These are phyloP conservation scores for Lerista edwardsae DNA, from an alignment of 2,797 vertebrate species.

Conservation along the genomic window DNA sequence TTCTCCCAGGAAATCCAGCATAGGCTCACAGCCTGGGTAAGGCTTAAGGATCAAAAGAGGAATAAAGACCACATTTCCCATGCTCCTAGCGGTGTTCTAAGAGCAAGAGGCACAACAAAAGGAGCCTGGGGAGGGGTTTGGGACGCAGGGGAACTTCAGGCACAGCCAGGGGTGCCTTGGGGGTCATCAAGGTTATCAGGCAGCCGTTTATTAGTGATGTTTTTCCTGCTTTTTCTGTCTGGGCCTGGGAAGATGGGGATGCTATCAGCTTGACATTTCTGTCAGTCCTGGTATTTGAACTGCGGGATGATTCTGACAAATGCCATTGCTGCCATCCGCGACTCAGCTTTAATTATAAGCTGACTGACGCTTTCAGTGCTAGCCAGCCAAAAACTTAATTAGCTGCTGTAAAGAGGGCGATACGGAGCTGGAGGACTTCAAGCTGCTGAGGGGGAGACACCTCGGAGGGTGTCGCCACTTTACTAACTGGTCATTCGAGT, in stretches of 20 bases:
- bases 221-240: conserved; percentile 65
- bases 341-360: conserved; percentile 93
- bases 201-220: conserved; percentile 83
- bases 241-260: conserved; percentile 71
- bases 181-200: conserved; percentile 92
- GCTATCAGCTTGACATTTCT: conserved; percentile 98
- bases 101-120: neutral
- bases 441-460: conserved; percentile 62
- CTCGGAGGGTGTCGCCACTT: conserved; percentile 37
- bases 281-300: conserved; percentile 94
- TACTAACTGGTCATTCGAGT: conserved; percentile 44
- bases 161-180: conserved; percentile 77
- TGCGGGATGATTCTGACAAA: conserved; percentile 90
- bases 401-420: conserved; percentile 75
- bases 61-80: neutral
- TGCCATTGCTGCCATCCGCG: conserved; percentile 90
- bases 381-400: conserved; percentile 89
- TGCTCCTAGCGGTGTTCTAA: neutral
- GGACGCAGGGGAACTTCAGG: conserved; percentile 77
- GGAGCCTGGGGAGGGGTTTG: neutral
- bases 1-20: too few species aligned
- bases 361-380: conserved; percentile 84
- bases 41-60: neutral
- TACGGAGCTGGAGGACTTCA: conserved; percentile 69
- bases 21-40: accelerated